phyloP scores from a whole-genome alignment of 2,888 invertebrate species.

The Pediacus dermestoides region DNA sequence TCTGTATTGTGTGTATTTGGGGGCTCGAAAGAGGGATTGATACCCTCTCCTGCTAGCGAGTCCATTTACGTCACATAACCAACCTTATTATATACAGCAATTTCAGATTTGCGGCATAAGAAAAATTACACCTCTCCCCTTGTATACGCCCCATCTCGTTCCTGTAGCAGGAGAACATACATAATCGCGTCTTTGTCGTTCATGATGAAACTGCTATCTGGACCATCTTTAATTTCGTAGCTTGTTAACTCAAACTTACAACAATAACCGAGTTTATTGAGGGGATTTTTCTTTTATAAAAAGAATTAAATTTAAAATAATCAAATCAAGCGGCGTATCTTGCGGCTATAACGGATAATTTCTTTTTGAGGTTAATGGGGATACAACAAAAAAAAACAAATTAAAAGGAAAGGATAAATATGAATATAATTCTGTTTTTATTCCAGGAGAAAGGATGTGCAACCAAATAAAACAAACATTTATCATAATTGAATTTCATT shows the following conservation, averaged over 20 bases:
- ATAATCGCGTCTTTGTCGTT: constrained; percentile 45
- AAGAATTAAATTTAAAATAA: constrained; percentile 27
- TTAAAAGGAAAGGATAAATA: too few species aligned
- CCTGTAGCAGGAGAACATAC: too few species aligned
- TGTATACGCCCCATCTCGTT: constrained; percentile 28
- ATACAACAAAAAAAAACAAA: too few species aligned
- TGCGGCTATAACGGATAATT: too few species aligned
- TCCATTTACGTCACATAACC: constrained; percentile 43
- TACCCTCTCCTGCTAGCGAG: too few species aligned
- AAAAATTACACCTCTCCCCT: constrained; percentile 44
- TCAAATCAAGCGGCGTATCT: constrained; percentile 25
- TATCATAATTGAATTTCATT: too few species aligned
- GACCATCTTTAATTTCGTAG: constrained; percentile 61
- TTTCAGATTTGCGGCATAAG: constrained; percentile 46
- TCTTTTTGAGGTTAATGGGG: too few species aligned
- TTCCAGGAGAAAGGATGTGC: too few species aligned
- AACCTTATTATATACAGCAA: constrained; percentile 45
- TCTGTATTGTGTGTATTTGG: too few species aligned
- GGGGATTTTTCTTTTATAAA: constrained; percentile 31
- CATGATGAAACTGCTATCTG: constrained; percentile 60
- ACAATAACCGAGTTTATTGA: constrained; percentile 36
- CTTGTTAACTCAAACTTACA: constrained; percentile 45
- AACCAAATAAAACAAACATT: too few species aligned
- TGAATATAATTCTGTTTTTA: too few species aligned
- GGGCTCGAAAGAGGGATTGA: too few species aligned